A percentile compares a stretch with the other conserved stretches of the same genome.
Conservation (phyloP, 2,888 invertebrate species). For the Prostheceraeus crozeri region DNA sequence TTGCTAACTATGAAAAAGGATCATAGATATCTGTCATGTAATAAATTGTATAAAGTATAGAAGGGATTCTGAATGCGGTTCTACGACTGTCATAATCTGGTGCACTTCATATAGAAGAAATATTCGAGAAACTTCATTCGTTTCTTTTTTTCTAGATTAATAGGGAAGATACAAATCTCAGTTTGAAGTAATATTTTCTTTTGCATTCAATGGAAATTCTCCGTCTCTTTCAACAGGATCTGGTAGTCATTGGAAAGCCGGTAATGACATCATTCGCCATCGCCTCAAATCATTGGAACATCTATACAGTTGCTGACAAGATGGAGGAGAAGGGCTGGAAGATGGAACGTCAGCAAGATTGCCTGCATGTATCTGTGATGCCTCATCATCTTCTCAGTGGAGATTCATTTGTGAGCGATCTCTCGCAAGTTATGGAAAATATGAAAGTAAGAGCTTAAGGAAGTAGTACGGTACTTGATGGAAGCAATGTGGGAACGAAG, state of each 20-base stretch:
- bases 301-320: constrained; percentile 50
- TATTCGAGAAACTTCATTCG: too few species aligned
- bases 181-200: too few species aligned
- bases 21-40: too few species aligned
- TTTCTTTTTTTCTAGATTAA: too few species aligned
- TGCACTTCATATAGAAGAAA: too few species aligned
- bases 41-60: too few species aligned
- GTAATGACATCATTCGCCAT: constrained; percentile 51
- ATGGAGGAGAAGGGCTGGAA: constrained; percentile 53
- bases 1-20: too few species aligned
- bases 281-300: constrained; percentile 47
- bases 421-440: constrained; percentile 42
- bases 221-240: constrained; percentile 42
- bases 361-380: constrained; percentile 49
- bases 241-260: constrained; percentile 49
- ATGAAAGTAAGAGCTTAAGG: constrained; percentile 48
- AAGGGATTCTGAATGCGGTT: too few species aligned
- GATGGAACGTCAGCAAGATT: constrained; percentile 49
- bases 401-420: constrained; percentile 45
- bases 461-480: too few species aligned
- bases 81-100: too few species aligned
- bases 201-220: too few species aligned
- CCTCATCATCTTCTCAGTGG: constrained; percentile 47
- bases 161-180: neutral
- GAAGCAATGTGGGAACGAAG: too few species aligned